Percentiles rank a stretch among this genome's conserved stretches.
Conservation (phyloP, 2,888 invertebrate species). For the Amitus sp. region DNA sequence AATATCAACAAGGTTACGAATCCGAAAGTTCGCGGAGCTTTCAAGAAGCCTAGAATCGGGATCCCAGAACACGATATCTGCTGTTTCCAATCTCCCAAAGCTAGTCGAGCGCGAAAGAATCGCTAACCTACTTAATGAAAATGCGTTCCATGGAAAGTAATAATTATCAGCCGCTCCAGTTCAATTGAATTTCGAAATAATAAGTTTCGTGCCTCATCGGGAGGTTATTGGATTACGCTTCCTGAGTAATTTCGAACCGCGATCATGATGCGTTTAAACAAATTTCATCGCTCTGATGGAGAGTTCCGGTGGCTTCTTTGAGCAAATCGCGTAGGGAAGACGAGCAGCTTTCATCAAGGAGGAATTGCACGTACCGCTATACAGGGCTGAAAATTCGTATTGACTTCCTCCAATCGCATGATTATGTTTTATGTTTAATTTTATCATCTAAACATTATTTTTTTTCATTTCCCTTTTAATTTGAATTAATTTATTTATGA, state of each 20-base stretch:
- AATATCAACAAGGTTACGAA: not conserved
- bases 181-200: not conserved
- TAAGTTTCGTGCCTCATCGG: not conserved
- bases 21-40: not conserved
- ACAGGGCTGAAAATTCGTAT: too few relatives aligned
- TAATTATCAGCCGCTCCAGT: not conserved
- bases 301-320: not conserved
- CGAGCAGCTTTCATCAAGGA: too few relatives aligned
- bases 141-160: constrained; percentile 1
- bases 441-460: too few relatives aligned
- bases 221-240: not conserved
- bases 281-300: not conserved
- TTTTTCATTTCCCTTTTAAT: too few relatives aligned
- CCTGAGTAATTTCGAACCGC: not conserved
- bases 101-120: constrained; percentile 4
- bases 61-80: not conserved
- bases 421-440: too few relatives aligned
- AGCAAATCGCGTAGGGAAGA: too few relatives aligned
- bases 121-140: constrained; percentile 1
- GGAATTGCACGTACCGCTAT: too few relatives aligned
- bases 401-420: too few relatives aligned
- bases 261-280: not conserved
- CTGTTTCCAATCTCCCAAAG: constrained; percentile 1
- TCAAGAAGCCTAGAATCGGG: not conserved
- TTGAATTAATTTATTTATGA: too few relatives aligned